Evolutionary conservation across 2,888 invertebrate genomes (phyloP), one percentile per base, ranked within the genome.

Genomic region (Papilio protenor): DNA sequence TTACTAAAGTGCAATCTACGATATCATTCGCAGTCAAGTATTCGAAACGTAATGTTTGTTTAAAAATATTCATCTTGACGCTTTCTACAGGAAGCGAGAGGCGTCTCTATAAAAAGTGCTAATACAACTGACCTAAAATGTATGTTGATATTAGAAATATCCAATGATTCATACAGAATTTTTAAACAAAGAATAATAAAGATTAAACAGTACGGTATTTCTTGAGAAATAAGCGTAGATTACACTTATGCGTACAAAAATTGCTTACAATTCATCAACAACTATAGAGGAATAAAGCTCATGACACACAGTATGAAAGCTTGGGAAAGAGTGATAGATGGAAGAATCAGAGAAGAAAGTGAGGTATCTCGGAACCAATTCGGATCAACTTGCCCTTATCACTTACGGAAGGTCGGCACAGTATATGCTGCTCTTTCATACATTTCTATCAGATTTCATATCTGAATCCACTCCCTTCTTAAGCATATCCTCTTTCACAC

Each of bases 61-160:
- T 61, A 61, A 61, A 61, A 27, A 16, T 61, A 61, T 61, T 61
- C 61, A 61, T 59, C 27, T 92, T 90, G 82, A 85, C 89, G 86
- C 92, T 94, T 93, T 94, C 93, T 92, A 89, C 86, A 88, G 89
- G 89, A 91, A 91, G 88, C 70, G 47, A 82, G 85, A 85, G 84
- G 84, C 81, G 86, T 86, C 82, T 82, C 66, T 87, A 72, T 85
- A 87, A 87, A 87, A 33, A 86, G 89, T 89, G 92, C 89, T 92
- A 93, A 94, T 89, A 91, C 81, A 81, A 83, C 84, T 87, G 91
- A 90, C 92, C 92, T 84, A 88, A 81, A 90, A 92, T 74, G 70
- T 77, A 72, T 61, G 78, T 81, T 76, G 23, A 21, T 78, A 66
- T 40, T 52, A 57, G 64, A 59, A 75, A 72, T 45, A 49, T 49